Conservation (phyloP, 2,888 invertebrate genomes). For the Chloroclystis v-ata region DNA sequence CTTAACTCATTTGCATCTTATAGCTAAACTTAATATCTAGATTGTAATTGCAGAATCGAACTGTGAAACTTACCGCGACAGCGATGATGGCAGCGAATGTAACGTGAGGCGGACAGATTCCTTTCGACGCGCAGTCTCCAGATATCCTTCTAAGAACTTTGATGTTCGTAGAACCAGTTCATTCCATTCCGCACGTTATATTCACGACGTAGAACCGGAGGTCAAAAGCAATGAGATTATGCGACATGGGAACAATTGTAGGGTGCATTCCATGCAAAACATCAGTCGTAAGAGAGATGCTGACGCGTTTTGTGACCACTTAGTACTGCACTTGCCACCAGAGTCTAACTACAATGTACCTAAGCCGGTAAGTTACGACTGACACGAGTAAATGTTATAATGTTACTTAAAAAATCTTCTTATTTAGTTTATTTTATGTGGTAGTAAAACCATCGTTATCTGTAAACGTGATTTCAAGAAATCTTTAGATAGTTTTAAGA, state of each 20-base stretch:
- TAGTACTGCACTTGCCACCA: slow-evolving; percentile 62
- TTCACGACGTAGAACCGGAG: slow-evolving; percentile 52
- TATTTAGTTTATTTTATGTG: no score
- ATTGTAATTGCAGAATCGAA: slow-evolving; percentile 56
- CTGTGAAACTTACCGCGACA: slow-evolving; percentile 67
- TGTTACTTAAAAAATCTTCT: no score
- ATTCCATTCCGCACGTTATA: slow-evolving; percentile 62
- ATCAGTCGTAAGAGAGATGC: slow-evolving; percentile 60
- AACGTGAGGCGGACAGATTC: slow-evolving; percentile 65
- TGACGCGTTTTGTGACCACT: slow-evolving; percentile 63
- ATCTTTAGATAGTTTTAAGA: no score
- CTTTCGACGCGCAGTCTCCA: slow-evolving; percentile 56
- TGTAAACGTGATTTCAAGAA: no score
- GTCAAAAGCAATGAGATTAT: slow-evolving; percentile 41
- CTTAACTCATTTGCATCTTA: background rate
- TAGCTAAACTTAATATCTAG: background rate
- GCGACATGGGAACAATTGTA: slow-evolving; percentile 50
- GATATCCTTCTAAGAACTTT: slow-evolving; percentile 53
- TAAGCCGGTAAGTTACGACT: slow-evolving; percentile 48
- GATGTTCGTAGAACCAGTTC: slow-evolving; percentile 63
- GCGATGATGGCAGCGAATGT: slow-evolving; percentile 69
- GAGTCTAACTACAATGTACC: slow-evolving; percentile 60
- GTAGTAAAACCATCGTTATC: no score
- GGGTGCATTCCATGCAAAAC: slow-evolving; percentile 68
- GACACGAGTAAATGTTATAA: background rate